Conservation (phyloP, 2,888 invertebrate genomes). For the Nomada ruficornis region DNA sequence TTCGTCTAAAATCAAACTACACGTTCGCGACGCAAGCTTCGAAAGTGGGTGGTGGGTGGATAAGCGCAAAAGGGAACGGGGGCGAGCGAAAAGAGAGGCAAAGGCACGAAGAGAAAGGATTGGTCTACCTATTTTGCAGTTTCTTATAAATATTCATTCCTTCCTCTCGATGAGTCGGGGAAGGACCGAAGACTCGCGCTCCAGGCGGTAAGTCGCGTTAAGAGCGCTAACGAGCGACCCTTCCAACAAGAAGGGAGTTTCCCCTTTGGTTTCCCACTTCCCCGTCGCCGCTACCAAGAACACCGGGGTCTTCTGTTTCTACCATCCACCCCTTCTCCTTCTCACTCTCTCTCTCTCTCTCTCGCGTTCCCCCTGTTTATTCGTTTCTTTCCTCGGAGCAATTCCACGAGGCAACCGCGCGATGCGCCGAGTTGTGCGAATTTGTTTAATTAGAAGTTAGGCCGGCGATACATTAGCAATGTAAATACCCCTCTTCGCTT, state of each 20-base stretch:
- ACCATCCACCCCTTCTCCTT: conserved; percentile 5
- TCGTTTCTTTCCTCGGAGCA: conserved; percentile 65
- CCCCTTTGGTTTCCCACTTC: conserved; percentile 59
- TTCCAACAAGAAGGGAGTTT: conserved; percentile 65
- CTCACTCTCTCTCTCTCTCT: conserved; percentile 23
- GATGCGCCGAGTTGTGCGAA: conserved; percentile 82
- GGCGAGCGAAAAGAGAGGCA: conserved; percentile 7
- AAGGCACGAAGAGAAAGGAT: conserved; percentile 48
- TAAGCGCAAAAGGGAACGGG: not conserved
- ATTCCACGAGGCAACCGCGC: conserved; percentile 76
- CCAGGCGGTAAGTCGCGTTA: conserved; percentile 83
- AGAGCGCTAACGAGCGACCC: conserved; percentile 84
- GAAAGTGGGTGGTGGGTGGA: not conserved
- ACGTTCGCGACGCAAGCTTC: not conserved
- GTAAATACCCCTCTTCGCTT: conserved; percentile 79
- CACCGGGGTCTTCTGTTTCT: conserved; percentile 21
- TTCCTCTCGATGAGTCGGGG: conserved; percentile 80
- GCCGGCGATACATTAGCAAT: conserved; percentile 84
- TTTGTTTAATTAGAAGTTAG: conserved; percentile 84
- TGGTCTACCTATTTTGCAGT: conserved; percentile 81
- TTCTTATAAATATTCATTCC: conserved; percentile 84
- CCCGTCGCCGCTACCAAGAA: conserved; percentile 33
- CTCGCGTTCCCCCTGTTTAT: not conserved
- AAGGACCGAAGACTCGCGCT: conserved; percentile 77
- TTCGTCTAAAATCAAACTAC: not conserved